These are phyloP conservation scores for Typhlichthys subterraneus DNA, from an alignment of 2,797 vertebrate genomes.

Conservation along the genomic window DNA sequence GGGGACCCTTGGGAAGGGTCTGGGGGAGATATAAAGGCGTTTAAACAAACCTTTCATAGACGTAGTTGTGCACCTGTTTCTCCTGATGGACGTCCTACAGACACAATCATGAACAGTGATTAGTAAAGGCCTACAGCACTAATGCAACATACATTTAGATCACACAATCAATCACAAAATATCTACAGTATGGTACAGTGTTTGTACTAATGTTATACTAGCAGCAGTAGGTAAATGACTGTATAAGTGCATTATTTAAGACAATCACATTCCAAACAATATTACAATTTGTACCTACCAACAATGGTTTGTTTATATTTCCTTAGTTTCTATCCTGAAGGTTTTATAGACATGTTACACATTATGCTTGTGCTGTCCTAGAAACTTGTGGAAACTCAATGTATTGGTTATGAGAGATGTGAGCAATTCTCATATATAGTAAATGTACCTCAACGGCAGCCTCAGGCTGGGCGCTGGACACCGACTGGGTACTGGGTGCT, in stretches of 20 bases:
- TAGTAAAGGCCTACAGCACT: neutral
- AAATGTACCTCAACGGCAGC: no score
- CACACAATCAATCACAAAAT: neutral
- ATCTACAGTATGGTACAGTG: neutral
- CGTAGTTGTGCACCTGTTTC: conserved; percentile 61
- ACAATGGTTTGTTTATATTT: no score
- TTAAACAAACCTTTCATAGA: conserved; percentile 75
- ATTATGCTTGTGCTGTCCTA: no score
- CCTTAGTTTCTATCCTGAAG: neutral
- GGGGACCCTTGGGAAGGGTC: no score
- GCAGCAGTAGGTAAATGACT: no score
- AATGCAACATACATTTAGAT: no score
- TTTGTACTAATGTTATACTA: neutral
- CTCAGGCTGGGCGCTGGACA: conserved; percentile 27
- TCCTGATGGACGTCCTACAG: conserved; percentile 70
- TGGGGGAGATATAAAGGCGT: neutral
- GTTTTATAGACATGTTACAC: neutral
- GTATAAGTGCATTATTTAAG: neutral
- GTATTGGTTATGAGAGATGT: no score
- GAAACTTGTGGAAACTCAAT: no score
- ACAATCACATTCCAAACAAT: neutral
- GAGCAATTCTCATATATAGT: no score
- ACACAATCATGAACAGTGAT: conserved; percentile 16
- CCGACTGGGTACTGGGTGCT: conserved; percentile 61
- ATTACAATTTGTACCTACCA: neutral